Conservation (phyloP, 2,888 invertebrate species). For the Pristionchus arcanus region DNA sequence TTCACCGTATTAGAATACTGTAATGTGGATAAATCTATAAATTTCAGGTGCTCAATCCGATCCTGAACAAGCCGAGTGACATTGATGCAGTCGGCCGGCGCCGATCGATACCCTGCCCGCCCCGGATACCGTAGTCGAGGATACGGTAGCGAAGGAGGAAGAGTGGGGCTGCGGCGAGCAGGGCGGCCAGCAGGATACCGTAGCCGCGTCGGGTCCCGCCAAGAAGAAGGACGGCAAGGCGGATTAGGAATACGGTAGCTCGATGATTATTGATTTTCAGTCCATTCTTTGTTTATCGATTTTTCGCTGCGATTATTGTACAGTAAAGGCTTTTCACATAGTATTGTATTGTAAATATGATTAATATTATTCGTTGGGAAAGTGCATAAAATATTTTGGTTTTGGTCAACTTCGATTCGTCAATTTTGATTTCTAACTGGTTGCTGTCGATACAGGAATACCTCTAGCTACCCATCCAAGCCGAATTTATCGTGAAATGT, state of each 20-base stretch:
- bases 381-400: constrained; percentile 13
- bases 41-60: constrained; percentile 57
- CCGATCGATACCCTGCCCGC: neutral
- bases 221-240: constrained; percentile 54
- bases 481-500: too few species aligned
- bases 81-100: constrained; percentile 62
- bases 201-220: neutral
- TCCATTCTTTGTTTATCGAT: neutral
- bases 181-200: constrained; percentile 8
- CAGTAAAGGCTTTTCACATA: neutral
- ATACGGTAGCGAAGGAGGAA: constrained; percentile 17
- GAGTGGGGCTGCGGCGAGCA: constrained; percentile 53
- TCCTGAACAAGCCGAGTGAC: constrained; percentile 62
- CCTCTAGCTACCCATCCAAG: too few species aligned
- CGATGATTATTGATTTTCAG: neutral
- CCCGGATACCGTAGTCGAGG: constrained; percentile 15
- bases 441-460: too few species aligned
- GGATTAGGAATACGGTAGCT: constrained; percentile 40
- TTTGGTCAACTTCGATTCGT: too few species aligned
- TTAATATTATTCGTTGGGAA: neutral
- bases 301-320: constrained; percentile 15
- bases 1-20: neutral
- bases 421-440: neutral
- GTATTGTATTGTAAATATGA: constrained; percentile 33
- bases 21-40: neutral